Evolutionary conservation across 2,797 vertebrate genomes (phyloP).

Genomic region (Hemibagrus guttatus): DNA sequence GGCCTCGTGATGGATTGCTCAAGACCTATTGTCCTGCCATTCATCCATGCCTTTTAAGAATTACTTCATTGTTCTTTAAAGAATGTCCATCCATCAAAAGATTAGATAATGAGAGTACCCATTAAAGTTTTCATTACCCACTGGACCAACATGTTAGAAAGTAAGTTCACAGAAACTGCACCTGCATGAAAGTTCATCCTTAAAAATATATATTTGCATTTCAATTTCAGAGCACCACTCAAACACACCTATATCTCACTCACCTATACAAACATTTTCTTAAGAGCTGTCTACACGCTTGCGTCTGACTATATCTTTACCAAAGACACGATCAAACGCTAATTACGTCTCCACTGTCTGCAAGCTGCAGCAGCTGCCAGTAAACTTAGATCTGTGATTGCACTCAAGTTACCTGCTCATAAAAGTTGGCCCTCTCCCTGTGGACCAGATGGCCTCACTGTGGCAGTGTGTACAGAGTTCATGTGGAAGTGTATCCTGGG

Average conservation of each 20-base stretch:
- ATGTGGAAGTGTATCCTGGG: slow-evolving; percentile 36
- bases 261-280: neutral
- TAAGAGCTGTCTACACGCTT: neutral
- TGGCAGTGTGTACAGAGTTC: slow-evolving; percentile 39
- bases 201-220: neutral
- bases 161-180: neutral
- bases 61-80: slow-evolving; percentile 41
- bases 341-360: slow-evolving; percentile 48
- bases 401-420: slow-evolving; percentile 57
- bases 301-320: slow-evolving; percentile 30
- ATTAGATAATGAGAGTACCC: neutral
- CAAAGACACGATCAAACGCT: slow-evolving; percentile 51
- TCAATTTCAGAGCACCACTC: neutral
- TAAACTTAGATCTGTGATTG: slow-evolving; percentile 53
- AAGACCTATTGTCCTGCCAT: slow-evolving; percentile 48
- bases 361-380: slow-evolving; percentile 45
- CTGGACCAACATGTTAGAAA: neutral
- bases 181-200: neutral
- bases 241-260: neutral
- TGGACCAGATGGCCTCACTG: slow-evolving; percentile 45
- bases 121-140: neutral
- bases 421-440: slow-evolving; percentile 46
- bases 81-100: slow-evolving; percentile 29
- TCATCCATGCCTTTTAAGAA: slow-evolving; percentile 28
- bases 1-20: slow-evolving; percentile 46